phyloP scores from a whole-genome alignment of 1,140 invertebrate species.

The Kradibia gibbosae region DNA sequence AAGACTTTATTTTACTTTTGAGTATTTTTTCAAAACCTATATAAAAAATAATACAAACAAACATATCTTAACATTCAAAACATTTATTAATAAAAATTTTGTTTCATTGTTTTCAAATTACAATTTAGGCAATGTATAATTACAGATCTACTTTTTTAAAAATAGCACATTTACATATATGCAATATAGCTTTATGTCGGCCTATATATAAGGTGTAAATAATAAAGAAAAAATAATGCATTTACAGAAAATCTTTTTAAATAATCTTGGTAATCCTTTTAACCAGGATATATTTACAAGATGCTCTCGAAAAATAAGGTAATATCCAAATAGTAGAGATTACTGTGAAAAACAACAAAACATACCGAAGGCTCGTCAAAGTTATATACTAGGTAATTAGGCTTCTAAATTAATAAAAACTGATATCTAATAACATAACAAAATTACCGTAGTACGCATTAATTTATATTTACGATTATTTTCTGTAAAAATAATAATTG shows the following conservation, averaged over 20 bases:
- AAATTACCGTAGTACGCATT: not conserved
- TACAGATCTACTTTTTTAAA: slow-evolving; percentile 55
- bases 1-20: slow-evolving; percentile 13
- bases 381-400: not conserved
- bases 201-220: slow-evolving; percentile 1
- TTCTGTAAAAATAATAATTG: not conserved
- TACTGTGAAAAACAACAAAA: slow-evolving; percentile 15
- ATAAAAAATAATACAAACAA: slow-evolving; percentile 3
- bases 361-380: not conserved
- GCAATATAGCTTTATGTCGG: slow-evolving; percentile 40
- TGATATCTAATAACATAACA: slow-evolving; percentile 26
- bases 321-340: slow-evolving; percentile 9
- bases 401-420: slow-evolving; percentile 15
- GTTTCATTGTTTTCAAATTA: slow-evolving; percentile 53
- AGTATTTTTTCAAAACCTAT: not conserved
- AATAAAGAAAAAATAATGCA: slow-evolving; percentile 37
- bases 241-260: slow-evolving; percentile 36
- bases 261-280: slow-evolving; percentile 26
- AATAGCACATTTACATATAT: slow-evolving; percentile 55
- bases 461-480: slow-evolving; percentile 18
- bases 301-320: slow-evolving; percentile 14
- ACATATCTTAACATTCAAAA: slow-evolving; percentile 58
- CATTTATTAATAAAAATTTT: slow-evolving; percentile 58
- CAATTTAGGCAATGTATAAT: slow-evolving; percentile 55
- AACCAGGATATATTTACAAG: slow-evolving; percentile 30